Evolutionary conservation across 2,113 vertebrate genomes (phyloP).

Genomic region (Gorsachius goisagi): DNA sequence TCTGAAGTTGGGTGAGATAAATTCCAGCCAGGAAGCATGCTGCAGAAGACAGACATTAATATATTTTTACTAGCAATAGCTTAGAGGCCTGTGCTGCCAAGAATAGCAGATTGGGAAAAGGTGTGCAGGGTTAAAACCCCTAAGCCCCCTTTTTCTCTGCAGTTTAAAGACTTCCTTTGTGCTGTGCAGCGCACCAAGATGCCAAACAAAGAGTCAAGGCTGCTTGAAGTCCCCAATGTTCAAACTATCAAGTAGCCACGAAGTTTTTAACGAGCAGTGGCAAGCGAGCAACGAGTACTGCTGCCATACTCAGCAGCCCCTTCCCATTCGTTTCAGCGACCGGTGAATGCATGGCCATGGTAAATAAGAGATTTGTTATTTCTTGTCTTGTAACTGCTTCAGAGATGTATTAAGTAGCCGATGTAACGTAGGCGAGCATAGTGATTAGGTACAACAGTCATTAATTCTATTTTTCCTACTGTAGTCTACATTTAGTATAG

Average conservation of each 20-base stretch:
- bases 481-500: neutral
- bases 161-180: neutral
- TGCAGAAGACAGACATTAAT: neutral
- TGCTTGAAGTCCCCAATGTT: neutral
- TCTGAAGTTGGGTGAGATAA: neutral
- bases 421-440: rapidly evolving
- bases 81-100: neutral
- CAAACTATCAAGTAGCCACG: neutral
- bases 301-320: too few species aligned
- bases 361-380: too few species aligned
- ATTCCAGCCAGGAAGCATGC: neutral
- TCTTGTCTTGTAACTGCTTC: neutral
- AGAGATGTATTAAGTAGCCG: neutral
- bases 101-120: neutral
- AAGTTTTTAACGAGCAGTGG: neutral
- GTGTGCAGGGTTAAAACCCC: neutral
- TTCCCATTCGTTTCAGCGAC: too few species aligned
- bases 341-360: rapidly evolving
- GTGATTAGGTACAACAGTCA: too few species aligned
- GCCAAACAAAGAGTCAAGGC: neutral
- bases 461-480: neutral
- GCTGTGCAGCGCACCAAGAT: neutral
- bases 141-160: neutral
- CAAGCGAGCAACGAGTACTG: neutral
- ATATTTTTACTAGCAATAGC: neutral